A percentile compares a stretch with the other conserved stretches of the same genome.
phyloP scores from a whole-genome alignment of 2,888 invertebrate species.

The Drosophila subsilvestris region DNA sequence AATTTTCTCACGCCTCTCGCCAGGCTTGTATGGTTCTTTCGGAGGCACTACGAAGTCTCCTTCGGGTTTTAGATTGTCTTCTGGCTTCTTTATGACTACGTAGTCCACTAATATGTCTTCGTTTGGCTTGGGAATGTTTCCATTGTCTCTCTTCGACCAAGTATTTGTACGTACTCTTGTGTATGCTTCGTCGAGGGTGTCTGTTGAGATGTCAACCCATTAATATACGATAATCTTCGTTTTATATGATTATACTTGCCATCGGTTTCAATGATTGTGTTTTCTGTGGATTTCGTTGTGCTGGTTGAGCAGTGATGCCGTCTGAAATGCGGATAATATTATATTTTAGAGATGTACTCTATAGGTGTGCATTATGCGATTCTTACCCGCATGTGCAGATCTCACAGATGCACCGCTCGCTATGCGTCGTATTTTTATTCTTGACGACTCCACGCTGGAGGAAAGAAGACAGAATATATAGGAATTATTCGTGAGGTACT shows the following conservation, averaged over 20 bases:
- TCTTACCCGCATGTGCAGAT: constrained; percentile 96
- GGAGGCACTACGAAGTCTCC: constrained; percentile 85
- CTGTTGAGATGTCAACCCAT: constrained; percentile 34
- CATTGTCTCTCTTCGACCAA: constrained; percentile 83
- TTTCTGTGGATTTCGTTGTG: constrained; percentile 69
- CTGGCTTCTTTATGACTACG: constrained; percentile 84
- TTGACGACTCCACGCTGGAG: constrained; percentile 79
- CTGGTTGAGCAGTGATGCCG: constrained; percentile 92
- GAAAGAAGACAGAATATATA: background rate
- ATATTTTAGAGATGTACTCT: background rate
- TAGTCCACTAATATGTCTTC: constrained; percentile 70
- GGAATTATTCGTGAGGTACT: background rate
- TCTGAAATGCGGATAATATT: constrained; percentile 85
- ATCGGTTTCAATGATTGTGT: constrained; percentile 62
- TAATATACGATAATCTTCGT: background rate
- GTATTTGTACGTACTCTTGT: constrained; percentile 80
- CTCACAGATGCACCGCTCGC: constrained; percentile 94
- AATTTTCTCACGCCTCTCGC: constrained; percentile 85
- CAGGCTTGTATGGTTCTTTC: constrained; percentile 85
- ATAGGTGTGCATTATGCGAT: constrained; percentile 20
- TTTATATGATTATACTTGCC: constrained; percentile 34
- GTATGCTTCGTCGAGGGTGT: constrained; percentile 73
- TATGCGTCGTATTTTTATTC: constrained; percentile 79
- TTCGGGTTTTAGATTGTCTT: constrained; percentile 87
- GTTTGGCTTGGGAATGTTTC: constrained; percentile 85